Evolutionary conservation across 2,888 invertebrate species (phyloP), one percentile per base, ranked within the genome.

Genomic region (Adelphocoris suturalis): DNA sequence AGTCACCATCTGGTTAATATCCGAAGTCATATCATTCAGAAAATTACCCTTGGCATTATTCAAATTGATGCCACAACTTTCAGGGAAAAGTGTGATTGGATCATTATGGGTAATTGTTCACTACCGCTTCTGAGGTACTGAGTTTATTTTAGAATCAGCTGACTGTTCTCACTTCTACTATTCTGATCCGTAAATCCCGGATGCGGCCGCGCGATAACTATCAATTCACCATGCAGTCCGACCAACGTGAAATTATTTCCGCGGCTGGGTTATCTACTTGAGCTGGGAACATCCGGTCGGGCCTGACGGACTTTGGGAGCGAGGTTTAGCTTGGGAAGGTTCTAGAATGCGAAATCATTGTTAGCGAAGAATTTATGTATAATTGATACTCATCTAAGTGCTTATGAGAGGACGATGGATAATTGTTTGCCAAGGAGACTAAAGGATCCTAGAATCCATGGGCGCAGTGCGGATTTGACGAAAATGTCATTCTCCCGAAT

Each of bases 331-430:
- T 61, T 61, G 61, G 61, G 61, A 61, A 61, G 61, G 19, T 61
- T 61, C n/a, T n/a, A 61, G 61, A 61, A n/a, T 61, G 61, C 61
- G 61, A 61, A 61, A 61, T 61, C 61, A 61, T 61, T 61, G 61
- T 61, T 61, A 9, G 19, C n/a, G 19, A 61, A 61, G 61, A 19
- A 61, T 61, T 61, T 19, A 16, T 61, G 14, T 52, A 61, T 61
- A 61, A 61, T 61, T n/a, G 19, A 61, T 19, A 16, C 9, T 61
- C n/a, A 19, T 61, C 61, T 52, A n/a, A 61, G 61, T 3, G n/a
- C 3, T n/a, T 61, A 61, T n/a, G 19, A n/a, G 61, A 19, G 16
- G 52, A 52, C 52, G 14, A 11, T 2, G 37, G 37, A 37, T 37
- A 37, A 37, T 37, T 52, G 52, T 52, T 9, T 1, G 61, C 61